Percentiles rank a stretch among this genome's conserved stretches.
Conservation (phyloP, 2,797 vertebrate species). For the Gymnopithys bicolor region DNA sequence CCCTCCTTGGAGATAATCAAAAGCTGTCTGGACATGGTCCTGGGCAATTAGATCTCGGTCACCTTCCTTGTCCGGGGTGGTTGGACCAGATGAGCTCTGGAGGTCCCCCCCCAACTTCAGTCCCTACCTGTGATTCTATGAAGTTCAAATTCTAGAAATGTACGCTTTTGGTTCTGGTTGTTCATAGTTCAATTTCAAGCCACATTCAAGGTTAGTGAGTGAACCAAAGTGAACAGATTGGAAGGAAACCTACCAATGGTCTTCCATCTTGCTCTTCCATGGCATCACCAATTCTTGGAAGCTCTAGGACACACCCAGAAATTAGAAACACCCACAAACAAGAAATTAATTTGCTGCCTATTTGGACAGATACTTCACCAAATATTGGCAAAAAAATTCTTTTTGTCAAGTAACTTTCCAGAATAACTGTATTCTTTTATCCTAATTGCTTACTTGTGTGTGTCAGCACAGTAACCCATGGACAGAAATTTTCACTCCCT, state of each 20-base stretch:
- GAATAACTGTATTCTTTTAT: background rate
- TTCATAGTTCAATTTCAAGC: background rate
- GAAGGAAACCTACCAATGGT: background rate
- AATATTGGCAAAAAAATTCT: background rate
- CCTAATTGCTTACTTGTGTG: background rate
- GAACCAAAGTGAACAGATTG: background rate
- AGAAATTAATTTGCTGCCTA: background rate
- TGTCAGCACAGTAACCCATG: background rate
- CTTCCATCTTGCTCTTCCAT: background rate
- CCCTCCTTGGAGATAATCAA: background rate
- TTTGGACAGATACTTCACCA: background rate
- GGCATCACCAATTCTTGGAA: background rate
- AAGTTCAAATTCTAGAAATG: background rate
- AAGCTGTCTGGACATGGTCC: rapidly evolving
- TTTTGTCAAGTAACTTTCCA: background rate
- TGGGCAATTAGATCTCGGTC: background rate
- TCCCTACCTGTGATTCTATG: background rate
- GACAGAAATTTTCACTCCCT: background rate
- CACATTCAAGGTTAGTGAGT: background rate
- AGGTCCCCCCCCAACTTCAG: background rate
- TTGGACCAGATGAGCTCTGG: background rate
- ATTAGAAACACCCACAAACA: background rate
- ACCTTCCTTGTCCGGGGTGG: background rate
- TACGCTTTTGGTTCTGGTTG: background rate
- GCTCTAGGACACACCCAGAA: background rate